A percentile compares a stretch with the other conserved stretches of the same genome.
phyloP scores from a whole-genome alignment of 2,888 invertebrate genomes.

The Anoplius nigerrimus region DNA sequence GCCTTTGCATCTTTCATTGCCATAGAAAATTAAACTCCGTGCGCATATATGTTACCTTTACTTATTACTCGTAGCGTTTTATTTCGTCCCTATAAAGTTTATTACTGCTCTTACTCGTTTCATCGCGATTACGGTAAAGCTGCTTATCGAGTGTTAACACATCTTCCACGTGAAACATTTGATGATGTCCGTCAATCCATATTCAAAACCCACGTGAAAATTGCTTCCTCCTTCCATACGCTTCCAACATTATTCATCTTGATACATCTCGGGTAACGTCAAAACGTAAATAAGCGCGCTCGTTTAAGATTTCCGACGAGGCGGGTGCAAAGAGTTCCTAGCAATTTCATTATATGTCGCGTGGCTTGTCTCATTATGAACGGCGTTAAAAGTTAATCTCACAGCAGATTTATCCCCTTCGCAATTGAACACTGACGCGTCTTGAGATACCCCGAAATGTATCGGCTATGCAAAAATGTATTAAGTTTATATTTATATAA shows the following conservation, averaged over 20 bases:
- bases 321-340: too few species aligned
- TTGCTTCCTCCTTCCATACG: neutral
- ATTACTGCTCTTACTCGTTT: constrained; percentile 5
- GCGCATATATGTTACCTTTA: constrained; percentile 24
- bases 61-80: constrained; percentile 29
- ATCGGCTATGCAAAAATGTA: neutral
- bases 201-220: constrained; percentile 22
- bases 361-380: too few species aligned
- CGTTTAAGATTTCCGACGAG: too few species aligned
- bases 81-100: constrained; percentile 25
- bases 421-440: too few species aligned
- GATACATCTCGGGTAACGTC: too few species aligned
- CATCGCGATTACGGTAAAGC: neutral
- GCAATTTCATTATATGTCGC: too few species aligned
- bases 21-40: constrained; percentile 39
- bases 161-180: constrained; percentile 3
- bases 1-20: constrained; percentile 23
- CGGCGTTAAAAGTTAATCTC: too few species aligned
- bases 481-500: constrained; percentile 1
- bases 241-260: too few species aligned
- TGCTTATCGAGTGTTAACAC: neutral
- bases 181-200: constrained; percentile 13
- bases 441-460: neutral
- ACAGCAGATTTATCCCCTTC: too few species aligned
- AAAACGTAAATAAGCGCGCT: too few species aligned